Evolutionary conservation across 2,888 invertebrate species (phyloP).

Genomic region (Orthonychiurus folsomi): DNA sequence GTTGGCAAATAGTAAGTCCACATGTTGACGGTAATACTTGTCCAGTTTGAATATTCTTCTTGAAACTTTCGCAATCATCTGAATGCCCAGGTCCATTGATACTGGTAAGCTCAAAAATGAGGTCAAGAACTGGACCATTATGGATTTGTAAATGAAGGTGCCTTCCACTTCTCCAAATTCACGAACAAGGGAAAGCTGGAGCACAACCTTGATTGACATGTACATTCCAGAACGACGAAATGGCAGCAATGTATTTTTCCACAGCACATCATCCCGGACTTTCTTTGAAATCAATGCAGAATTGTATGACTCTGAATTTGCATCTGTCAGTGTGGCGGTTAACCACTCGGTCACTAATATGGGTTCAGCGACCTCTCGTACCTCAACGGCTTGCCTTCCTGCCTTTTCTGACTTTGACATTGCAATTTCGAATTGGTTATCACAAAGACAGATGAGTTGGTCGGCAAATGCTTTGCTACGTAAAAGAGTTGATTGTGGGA

Average conservation of each 20-base stretch:
- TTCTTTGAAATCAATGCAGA: too few relatives aligned
- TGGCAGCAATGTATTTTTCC: background rate
- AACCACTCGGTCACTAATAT: conserved; percentile 18
- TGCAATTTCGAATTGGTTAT: background rate
- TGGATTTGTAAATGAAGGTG: background rate
- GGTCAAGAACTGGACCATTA: background rate
- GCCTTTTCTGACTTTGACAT: background rate
- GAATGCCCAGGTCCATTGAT: background rate
- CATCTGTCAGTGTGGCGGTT: background rate
- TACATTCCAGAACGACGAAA: background rate
- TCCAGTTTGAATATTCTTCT: background rate
- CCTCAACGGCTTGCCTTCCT: background rate
- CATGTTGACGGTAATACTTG: too few relatives aligned
- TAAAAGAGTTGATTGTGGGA: conserved; percentile 6
- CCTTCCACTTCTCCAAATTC: background rate
- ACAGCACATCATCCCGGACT: background rate
- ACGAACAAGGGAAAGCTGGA: background rate
- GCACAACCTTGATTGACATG: background rate
- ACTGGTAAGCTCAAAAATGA: background rate
- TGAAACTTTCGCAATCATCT: background rate
- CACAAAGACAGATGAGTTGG: background rate
- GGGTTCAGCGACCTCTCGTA: conserved; percentile 11
- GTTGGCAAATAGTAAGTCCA: too few relatives aligned
- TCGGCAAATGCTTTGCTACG: background rate
- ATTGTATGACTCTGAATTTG: background rate